Conservation (phyloP, 2,888 invertebrate species). For the Himalopsyche kuldschensis region DNA sequence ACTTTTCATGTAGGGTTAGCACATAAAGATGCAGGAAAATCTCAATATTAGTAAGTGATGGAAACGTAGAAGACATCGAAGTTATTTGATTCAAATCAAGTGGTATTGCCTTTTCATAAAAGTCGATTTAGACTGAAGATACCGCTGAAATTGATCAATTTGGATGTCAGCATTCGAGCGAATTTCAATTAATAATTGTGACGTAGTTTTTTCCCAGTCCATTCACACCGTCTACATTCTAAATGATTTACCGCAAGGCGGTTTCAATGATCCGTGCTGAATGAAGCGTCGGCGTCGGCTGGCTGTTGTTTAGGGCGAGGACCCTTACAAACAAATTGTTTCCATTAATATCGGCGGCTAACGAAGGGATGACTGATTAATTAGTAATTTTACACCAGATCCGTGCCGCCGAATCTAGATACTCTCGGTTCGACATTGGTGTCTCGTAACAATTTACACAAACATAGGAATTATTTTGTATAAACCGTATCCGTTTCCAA, state of each 20-base stretch:
- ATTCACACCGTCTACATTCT: neutral
- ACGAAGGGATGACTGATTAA: conserved; percentile 24
- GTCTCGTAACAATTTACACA: neutral
- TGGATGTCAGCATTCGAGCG: neutral
- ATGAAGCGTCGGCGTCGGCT: neutral
- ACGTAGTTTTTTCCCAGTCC: neutral
- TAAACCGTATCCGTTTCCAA: no score
- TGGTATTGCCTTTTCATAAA: no score
- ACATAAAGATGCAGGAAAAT: no score
- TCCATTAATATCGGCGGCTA: conserved; percentile 12
- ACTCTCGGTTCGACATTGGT: neutral
- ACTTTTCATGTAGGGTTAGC: no score
- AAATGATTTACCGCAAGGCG: neutral
- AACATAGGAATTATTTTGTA: no score
- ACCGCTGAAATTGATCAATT: no score
- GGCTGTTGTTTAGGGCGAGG: neutral
- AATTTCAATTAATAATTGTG: neutral
- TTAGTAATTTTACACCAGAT: conserved; percentile 16
- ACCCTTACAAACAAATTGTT: conserved; percentile 13
- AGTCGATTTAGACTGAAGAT: no score
- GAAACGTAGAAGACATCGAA: no score
- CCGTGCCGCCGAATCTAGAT: neutral
- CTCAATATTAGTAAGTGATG: no score
- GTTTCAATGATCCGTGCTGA: neutral
- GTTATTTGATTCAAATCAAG: no score